Base-by-base conservation (phyloP, 2,797 vertebrate genomes). In the Sternotherus odoratus region DNA sequence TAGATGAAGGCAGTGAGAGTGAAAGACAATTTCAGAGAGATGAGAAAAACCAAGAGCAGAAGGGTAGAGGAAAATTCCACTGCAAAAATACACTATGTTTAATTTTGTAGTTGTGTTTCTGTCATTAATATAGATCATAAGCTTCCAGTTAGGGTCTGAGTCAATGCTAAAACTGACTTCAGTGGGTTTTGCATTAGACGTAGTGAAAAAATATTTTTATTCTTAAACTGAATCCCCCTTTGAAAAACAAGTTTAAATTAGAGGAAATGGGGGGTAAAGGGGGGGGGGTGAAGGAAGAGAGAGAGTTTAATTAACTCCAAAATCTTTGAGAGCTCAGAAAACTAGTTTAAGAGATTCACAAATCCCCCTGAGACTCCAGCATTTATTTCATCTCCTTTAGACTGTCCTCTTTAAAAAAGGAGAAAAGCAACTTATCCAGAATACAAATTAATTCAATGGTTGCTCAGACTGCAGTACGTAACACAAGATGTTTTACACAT, bases 391-490 rank as follows among this genome's bases (percentile, higher is more conserved):
- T 77, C 24, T 26, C 43, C 79, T 92, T 86, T 89, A 90, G 66
- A 93, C 39, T 49, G 57, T 5, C 49, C 0, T 0, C 49, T 93
- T 93, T 53, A 53, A 53, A 46, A 88, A 88, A 11, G 39, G 15
- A 94, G 90, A 91, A 94, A 96, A 95, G 77, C 53, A 95, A 83
- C 87, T 96, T 93, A 95, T 93, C 49, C 93, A 28, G 85, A 95
- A 95, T 91, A 92, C 94, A 95, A 95, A 96, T 96, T 3, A 93
- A 21, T 91, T 93, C 77, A 72, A 49, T 92, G 93, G 94, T 95
- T 94, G 56, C 81, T 82, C 85, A 63, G 72, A 51, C 80, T 94
- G 75, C 46, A 90, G 26, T 91, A 92, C 74, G 15, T 83, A 92
- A 75, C 28, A 94, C 39, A 85, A 86, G 89, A 85, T 79, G 21